Evolutionary conservation across 92 coral and sea anemone genomes (phyloP), one percentile per base, ranked within the genome.

Genomic region (Virgularia gustaviana): DNA sequence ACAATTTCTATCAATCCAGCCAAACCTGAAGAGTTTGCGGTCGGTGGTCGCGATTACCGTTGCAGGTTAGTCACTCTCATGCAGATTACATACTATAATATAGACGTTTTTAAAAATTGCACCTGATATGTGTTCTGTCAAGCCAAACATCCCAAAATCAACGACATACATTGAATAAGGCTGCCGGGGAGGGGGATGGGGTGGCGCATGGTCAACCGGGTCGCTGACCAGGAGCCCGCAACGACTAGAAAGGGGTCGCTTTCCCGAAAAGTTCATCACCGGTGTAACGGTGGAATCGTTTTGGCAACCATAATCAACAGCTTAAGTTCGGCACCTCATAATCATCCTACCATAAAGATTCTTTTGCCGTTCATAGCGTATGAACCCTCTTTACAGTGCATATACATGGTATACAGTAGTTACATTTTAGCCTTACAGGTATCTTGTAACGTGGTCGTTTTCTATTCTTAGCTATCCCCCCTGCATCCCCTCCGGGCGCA

Each of bases 21-120:
- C 52, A 92, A 89, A 67, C 71, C 75, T 44, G 79, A 86, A 36
- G 98, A 92, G 79, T 92, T 92, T 86, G 98, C 98, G 28, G 96
- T 92, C 31, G 98, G 98, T 11, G 98, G 98, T 13, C 81, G 96
- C 56, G 98, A 92, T 70, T 90, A 86, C 71, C 77, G 77, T 60
- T 88, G 90, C 42, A 89, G 98, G 98, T 92, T 61, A 62, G 62
- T 33, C 6, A 25, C 38, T 38, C 19, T 15, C 4, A 19, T 32
- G 57, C 23, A 60, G 2, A n/a, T 22, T 12, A 28, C 23, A 13
- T 8, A 64, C 10, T 2, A 1, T 8, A 7, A 4, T 29, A 18
- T 28, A 66, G 32, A 39, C 8, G 15, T 39, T 39, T 7, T 39
- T 39, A 8, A 15, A 39, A 7, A 39, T 7, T 15, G 8, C 45